These are phyloP conservation scores for Drosophila sordidula DNA, from an alignment of 2,888 invertebrate species.

Conservation along the genomic window DNA sequence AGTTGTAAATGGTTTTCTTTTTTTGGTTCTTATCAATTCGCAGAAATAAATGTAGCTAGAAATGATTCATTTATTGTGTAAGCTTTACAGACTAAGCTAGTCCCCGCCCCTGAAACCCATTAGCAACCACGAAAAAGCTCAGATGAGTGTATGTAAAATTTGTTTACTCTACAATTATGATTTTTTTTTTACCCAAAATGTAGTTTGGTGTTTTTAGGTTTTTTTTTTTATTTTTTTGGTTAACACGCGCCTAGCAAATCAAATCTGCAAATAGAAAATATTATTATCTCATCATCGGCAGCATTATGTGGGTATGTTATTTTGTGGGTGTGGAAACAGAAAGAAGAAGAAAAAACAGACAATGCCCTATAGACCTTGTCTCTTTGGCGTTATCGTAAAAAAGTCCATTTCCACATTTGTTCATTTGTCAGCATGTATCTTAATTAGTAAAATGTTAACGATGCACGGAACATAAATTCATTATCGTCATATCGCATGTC, in stretches of 20 bases:
- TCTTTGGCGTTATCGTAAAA: conserved; percentile 43
- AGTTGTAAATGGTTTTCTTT: conserved; percentile 26
- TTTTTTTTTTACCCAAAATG: conserved; percentile 60
- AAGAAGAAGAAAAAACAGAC: background rate
- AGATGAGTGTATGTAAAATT: conserved; percentile 14
- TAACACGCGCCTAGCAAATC: conserved; percentile 66
- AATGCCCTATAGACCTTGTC: conserved; percentile 15
- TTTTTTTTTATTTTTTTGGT: conserved; percentile 37
- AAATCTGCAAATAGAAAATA: conserved; percentile 76
- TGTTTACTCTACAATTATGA: conserved; percentile 36
- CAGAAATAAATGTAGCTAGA: conserved; percentile 34
- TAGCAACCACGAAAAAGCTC: conserved; percentile 35
- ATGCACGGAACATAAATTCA: conserved; percentile 46
- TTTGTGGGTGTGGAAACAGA: conserved; percentile 50
- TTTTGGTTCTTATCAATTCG: conserved; percentile 32
- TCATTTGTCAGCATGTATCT: conserved; percentile 52
- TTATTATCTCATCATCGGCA: conserved; percentile 69
- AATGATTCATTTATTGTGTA: conserved; percentile 53
- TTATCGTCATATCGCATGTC: conserved; percentile 55
- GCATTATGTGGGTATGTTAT: conserved; percentile 26
- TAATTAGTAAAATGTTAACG: conserved; percentile 56
- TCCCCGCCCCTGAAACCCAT: conserved; percentile 2
- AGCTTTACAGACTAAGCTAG: conserved; percentile 1
- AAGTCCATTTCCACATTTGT: conserved; percentile 43
- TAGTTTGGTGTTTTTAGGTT: background rate